Evolutionary conservation across 2,888 invertebrate genomes (phyloP).

Genomic region (Pachydiplax longipennis): DNA sequence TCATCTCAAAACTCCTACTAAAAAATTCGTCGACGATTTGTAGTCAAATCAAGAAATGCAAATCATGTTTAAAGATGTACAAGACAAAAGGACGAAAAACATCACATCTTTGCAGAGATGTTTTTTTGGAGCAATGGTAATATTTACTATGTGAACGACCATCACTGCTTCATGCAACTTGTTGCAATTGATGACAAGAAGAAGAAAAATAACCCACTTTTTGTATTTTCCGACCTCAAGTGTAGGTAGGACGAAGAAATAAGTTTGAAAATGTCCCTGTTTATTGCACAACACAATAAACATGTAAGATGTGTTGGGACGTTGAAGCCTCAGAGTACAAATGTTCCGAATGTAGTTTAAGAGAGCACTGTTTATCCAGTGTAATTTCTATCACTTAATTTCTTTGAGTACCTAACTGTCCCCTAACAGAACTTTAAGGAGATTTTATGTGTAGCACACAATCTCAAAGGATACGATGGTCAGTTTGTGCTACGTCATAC

Average conservation of each 20-base stretch:
- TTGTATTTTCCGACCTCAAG: constrained; percentile 1
- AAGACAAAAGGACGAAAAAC: no score
- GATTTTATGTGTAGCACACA: not conserved
- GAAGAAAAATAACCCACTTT: not conserved
- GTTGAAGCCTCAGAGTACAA: no score
- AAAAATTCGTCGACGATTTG: no score
- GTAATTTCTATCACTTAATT: not conserved
- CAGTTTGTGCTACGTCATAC: not conserved
- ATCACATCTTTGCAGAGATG: no score
- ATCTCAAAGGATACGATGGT: not conserved
- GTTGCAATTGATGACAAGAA: not conserved
- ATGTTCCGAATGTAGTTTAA: no score
- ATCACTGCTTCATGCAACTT: not conserved
- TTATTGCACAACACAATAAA: not conserved
- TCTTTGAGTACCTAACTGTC: not conserved
- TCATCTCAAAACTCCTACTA: no score
- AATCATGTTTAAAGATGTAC: no score
- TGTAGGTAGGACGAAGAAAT: not conserved
- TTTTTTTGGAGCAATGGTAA: not conserved
- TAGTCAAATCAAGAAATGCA: no score
- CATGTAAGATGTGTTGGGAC: not conserved
- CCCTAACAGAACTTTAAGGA: not conserved
- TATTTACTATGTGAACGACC: not conserved
- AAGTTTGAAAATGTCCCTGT: not conserved
- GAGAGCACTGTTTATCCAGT: no score